Evolutionary conservation across 2,113 vertebrate genomes (phyloP), one percentile per base, ranked within the genome.

Genomic region (Callaeas wilsoni): DNA sequence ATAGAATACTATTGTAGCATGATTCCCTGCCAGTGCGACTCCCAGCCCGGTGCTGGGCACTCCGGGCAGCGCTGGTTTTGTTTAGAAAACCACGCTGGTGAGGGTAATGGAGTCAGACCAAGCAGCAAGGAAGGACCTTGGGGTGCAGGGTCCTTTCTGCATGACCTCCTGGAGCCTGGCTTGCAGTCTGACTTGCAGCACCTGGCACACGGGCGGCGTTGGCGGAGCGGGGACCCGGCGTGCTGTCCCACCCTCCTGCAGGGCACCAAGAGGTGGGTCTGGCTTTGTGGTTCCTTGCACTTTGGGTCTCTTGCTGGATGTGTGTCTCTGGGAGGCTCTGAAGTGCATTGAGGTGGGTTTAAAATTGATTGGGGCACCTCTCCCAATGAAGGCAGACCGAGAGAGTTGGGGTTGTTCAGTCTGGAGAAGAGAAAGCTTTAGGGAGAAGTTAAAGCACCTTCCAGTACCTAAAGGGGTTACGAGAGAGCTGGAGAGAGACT

Each of bases 121-220:
- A n/a, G 26, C 2, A 19, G 35, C n/a, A 42, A 14, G 70, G 60
- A 44, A 39, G 56, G 47, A 69, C 8, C 13, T 49, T 1, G 8
- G 27, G 22, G 13, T 16, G 18, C 35, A 49, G 20, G 53, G 20
- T 3, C 7, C 20, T n/a, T 67, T 52, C 41, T 80, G 25, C 27
- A 1, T 1, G 20, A 33, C 4, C 16, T 11, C 25, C 42, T 32
- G 1, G 0, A 87, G 57, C 20, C n/a, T n/a, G n/a, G n/a, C n/a
- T n/a, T n/a, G n/a, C 53, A 18, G 42, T 27, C 55, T 26, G 27
- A 12, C 22, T 14, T 5, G 5, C 20, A 71, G 77, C 35, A 37
- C 25, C 60, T 20, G 10, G 64, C 46, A 52, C 21, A 27, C 26
- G 15, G 70, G 52, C 18, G 19, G 11, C 2, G 5, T 19, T 33